These are phyloP conservation scores for Polymixis lichenea DNA, from an alignment of 2,888 invertebrate genomes.

Conservation along the genomic window DNA sequence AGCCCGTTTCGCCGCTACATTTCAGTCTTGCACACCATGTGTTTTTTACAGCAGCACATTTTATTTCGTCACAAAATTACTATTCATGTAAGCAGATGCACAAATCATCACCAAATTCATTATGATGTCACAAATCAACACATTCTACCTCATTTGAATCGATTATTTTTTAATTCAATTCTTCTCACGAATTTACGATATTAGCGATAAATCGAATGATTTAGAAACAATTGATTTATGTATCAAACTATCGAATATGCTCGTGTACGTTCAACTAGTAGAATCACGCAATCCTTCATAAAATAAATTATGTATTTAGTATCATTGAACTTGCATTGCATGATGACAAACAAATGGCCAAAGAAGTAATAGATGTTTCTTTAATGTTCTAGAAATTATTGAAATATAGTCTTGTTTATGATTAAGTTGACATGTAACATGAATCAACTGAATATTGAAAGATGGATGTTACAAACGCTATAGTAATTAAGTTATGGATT, in stretches of 20 bases:
- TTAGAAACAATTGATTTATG: constrained; percentile 45
- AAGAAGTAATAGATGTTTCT: constrained; percentile 11
- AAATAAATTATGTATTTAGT: constrained; percentile 48
- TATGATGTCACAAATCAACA: constrained; percentile 9
- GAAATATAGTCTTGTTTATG: constrained; percentile 12
- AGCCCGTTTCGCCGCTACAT: no score
- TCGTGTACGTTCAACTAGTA: constrained; percentile 8
- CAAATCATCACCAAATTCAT: not conserved
- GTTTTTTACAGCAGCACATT: not conserved
- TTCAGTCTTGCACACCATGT: not conserved
- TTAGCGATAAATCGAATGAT: constrained; percentile 8
- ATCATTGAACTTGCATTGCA: constrained; percentile 56
- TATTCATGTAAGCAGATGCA: not conserved
- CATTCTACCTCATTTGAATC: not conserved
- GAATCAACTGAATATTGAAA: constrained; percentile 26
- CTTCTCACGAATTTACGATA: constrained; percentile 9
- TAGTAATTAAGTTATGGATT: not conserved
- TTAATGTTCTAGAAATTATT: constrained; percentile 41
- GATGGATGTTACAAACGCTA: constrained; percentile 20
- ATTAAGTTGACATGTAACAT: constrained; percentile 7
- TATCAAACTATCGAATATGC: constrained; percentile 30
- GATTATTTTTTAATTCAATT: not conserved
- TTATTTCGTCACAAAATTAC: not conserved
- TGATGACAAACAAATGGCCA: constrained; percentile 50
- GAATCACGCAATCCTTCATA: constrained; percentile 52